These are phyloP conservation scores for Meda fulgida DNA, from an alignment of 2,797 vertebrate genomes.

Conservation along the genomic window DNA sequence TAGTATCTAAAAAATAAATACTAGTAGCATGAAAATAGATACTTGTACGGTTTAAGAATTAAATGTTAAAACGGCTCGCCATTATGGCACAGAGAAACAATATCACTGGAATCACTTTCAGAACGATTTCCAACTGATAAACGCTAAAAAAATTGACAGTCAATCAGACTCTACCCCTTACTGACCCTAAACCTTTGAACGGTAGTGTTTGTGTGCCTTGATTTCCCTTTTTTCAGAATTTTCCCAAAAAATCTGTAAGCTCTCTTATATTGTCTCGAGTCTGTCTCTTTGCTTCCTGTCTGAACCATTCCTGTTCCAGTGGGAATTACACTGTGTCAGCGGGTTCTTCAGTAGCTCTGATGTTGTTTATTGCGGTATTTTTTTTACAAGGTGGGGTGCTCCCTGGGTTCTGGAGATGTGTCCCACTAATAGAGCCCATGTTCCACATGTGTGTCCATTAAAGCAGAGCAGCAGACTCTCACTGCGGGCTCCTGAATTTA, in stretches of 20 bases:
- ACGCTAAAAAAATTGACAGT: too few relatives aligned
- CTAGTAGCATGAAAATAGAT: background rate
- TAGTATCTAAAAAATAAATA: background rate
- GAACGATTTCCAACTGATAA: background rate
- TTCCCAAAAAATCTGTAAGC: background rate
- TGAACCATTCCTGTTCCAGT: conserved; percentile 32
- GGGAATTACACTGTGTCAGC: conserved; percentile 74
- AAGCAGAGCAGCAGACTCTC: conserved; percentile 72
- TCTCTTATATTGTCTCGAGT: conserved; percentile 14
- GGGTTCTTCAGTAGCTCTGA: conserved; percentile 68
- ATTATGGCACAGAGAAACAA: background rate
- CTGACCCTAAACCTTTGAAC: background rate
- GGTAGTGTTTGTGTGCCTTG: background rate
- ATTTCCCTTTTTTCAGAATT: background rate
- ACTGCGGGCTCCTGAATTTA: conserved; percentile 72
- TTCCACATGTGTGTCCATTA: conserved; percentile 79
- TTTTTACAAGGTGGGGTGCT: conserved; percentile 68
- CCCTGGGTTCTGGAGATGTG: conserved; percentile 71
- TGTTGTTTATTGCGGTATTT: conserved; percentile 69
- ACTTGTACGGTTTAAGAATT: background rate
- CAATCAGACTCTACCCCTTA: background rate
- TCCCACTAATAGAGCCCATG: conserved; percentile 71
- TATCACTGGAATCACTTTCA: background rate
- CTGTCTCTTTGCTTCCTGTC: conserved; percentile 52
- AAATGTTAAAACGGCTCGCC: background rate